phyloP scores from a whole-genome alignment of 2,888 invertebrate genomes.

The Hirtodrosophila confusa region DNA sequence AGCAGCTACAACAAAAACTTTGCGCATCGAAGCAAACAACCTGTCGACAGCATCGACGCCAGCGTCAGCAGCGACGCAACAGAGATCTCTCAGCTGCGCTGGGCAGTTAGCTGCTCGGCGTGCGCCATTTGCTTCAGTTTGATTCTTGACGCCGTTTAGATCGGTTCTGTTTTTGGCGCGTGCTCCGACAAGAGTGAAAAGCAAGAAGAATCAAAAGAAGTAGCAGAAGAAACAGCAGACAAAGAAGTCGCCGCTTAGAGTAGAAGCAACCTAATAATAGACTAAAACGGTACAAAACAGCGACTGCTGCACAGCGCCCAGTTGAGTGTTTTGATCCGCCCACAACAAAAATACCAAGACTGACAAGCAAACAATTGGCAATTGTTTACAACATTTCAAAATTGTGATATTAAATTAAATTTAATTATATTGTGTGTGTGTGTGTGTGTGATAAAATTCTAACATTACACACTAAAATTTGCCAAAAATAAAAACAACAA shows the following conservation, averaged over 20 bases:
- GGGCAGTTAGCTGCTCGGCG: constrained; percentile 41
- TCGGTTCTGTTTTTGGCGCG: constrained; percentile 80
- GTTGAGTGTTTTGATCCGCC: constrained; percentile 65
- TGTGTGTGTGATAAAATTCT: constrained; percentile 59
- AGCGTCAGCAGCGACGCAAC: constrained; percentile 24
- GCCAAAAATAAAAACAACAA: constrained; percentile 34
- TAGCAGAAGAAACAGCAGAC: constrained; percentile 5
- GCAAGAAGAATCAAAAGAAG: constrained; percentile 19
- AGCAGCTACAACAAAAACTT: constrained; percentile 50
- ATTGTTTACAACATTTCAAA: constrained; percentile 7
- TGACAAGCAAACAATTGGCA: constrained; percentile 46
- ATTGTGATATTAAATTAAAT: constrained; percentile 69
- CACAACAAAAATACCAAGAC: constrained; percentile 41
- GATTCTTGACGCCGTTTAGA: constrained; percentile 84
- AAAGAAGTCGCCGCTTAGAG: constrained; percentile 16
- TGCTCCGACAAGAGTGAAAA: constrained; percentile 36
- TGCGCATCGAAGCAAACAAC: constrained; percentile 72
- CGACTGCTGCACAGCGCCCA: constrained; percentile 48
- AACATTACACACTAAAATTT: constrained; percentile 31
- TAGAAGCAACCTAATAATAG: not conserved
- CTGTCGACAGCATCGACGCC: constrained; percentile 51
- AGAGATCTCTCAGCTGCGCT: constrained; percentile 12
- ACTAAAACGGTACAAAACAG: constrained; percentile 48
- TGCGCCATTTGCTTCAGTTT: constrained; percentile 81
- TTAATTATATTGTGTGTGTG: constrained; percentile 23